Conservation (phyloP, 2,113 vertebrate genomes). For the Ranitomeya variabilis region DNA sequence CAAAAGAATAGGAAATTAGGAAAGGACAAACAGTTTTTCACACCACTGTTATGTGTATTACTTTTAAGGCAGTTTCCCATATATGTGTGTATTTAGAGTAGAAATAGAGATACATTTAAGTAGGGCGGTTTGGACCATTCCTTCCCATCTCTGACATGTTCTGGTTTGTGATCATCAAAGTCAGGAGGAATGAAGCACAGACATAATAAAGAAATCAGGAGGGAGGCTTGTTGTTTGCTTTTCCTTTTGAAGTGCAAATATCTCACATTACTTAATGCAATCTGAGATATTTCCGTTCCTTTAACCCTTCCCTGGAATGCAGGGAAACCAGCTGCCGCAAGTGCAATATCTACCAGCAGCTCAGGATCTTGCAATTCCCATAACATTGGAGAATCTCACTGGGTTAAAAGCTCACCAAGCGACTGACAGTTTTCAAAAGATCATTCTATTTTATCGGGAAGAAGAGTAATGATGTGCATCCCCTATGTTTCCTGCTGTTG, state of each 20-base stretch:
- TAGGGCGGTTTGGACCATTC: background rate
- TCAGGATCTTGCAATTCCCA: background rate
- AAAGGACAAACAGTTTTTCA: too few relatives aligned
- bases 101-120: background rate
- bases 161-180: conserved; percentile 49
- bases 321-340: background rate
- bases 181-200: conserved; percentile 20
- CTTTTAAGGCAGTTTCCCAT: background rate
- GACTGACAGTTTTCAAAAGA: conserved; percentile 24
- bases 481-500: conserved; percentile 1
- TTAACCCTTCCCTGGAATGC: conserved; percentile 29
- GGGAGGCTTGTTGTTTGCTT: conserved; percentile 48
- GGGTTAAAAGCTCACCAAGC: background rate
- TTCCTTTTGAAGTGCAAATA: conserved; percentile 53
- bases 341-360: background rate
- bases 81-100: background rate
- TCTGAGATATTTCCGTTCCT: conserved; percentile 35
- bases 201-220: conserved; percentile 46
- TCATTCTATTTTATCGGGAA: background rate
- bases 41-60: background rate
- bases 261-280: conserved; percentile 50
- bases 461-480: conserved; percentile 28
- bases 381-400: background rate
- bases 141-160: conserved; percentile 3
- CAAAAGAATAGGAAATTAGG: too few relatives aligned